phyloP scores from a whole-genome alignment of 2,888 invertebrate genomes.

The Drosophila quinaria region DNA sequence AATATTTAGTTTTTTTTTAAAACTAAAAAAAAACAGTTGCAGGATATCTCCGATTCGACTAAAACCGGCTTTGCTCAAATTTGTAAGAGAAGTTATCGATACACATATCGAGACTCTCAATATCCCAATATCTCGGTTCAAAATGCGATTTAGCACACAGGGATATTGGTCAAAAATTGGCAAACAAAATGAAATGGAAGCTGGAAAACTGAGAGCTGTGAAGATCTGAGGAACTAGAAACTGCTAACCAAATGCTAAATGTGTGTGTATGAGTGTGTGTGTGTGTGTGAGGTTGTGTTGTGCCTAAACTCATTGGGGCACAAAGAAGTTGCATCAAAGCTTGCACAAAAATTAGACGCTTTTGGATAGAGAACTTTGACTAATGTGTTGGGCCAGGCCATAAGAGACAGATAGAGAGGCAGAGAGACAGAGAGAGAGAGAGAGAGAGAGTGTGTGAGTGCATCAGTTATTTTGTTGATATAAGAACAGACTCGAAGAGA shows the following conservation, averaged over 20 bases:
- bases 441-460: neutral
- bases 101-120: neutral
- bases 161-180: constrained; percentile 39
- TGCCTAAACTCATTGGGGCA: constrained; percentile 39
- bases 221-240: constrained; percentile 5
- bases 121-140: neutral
- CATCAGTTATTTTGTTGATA: constrained; percentile 16
- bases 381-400: constrained; percentile 39
- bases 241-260: neutral
- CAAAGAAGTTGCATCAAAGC: constrained; percentile 40
- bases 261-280: constrained; percentile 4
- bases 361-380: constrained; percentile 50
- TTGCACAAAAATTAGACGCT: constrained; percentile 64
- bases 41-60: neutral
- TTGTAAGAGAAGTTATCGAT: constrained; percentile 3
- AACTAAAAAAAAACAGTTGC: neutral
- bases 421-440: neutral
- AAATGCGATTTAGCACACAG: constrained; percentile 26
- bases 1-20: no score
- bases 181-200: constrained; percentile 39
- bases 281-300: constrained; percentile 5
- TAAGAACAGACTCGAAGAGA: neutral
- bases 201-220: constrained; percentile 13
- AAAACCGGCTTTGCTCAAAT: no score
- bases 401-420: neutral